A percentile compares a stretch with the other conserved stretches of the same genome.
Conservation (phyloP, 1,140 invertebrate genomes). For the Heliconius hermathena region DNA sequence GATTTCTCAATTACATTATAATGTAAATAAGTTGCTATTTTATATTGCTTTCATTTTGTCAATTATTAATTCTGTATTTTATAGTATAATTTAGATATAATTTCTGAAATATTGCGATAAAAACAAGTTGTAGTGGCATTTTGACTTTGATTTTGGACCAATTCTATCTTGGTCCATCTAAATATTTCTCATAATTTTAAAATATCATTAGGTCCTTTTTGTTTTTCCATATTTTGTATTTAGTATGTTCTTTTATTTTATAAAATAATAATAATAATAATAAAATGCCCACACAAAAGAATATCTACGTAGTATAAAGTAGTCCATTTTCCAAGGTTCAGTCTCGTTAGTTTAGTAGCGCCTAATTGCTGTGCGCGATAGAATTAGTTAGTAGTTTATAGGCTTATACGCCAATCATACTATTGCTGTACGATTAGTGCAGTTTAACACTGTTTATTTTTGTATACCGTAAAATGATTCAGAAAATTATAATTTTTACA, state of each 20-base stretch:
- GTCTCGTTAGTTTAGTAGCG: slow-evolving; percentile 16
- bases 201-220: no score
- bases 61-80: not conserved
- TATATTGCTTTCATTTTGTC: not conserved
- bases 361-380: slow-evolving; percentile 29
- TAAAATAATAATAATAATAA: not conserved
- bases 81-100: no score
- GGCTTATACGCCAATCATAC: slow-evolving; percentile 48
- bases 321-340: not conserved
- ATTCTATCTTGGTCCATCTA: no score
- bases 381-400: slow-evolving; percentile 34
- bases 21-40: not conserved
- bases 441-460: not conserved
- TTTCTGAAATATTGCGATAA: no score
- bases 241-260: no score
- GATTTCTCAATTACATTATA: not conserved
- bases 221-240: no score
- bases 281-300: not conserved
- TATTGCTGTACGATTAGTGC: slow-evolving; percentile 55
- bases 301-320: not conserved
- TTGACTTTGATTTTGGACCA: no score
- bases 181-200: no score
- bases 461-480: slow-evolving; percentile 54
- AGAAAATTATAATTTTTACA: slow-evolving; percentile 53
- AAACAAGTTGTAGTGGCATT: no score